A percentile compares a stretch with the other conserved stretches of the same genome.
Evolutionary conservation across 2,797 vertebrate species (phyloP).

Genomic region (Nasua narica): DNA sequence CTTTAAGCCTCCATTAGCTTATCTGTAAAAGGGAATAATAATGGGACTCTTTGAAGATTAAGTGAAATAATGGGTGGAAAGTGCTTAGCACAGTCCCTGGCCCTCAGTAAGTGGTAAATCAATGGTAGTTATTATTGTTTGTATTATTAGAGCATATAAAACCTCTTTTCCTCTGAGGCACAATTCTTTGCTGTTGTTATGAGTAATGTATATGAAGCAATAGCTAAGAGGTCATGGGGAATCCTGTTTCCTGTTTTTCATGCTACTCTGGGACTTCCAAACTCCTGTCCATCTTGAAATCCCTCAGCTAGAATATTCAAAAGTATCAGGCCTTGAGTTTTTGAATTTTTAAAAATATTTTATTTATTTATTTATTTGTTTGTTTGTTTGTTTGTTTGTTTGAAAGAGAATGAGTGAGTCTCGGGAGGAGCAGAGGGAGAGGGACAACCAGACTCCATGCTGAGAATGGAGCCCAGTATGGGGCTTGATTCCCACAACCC

Average conservation of each 20-base stretch:
- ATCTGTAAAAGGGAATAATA: neutral
- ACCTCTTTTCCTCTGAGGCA: neutral
- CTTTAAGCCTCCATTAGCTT: neutral
- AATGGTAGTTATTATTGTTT: neutral
- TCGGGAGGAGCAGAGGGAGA: neutral
- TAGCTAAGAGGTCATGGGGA: neutral
- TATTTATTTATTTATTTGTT: neutral
- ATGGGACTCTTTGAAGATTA: neutral
- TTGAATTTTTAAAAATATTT: neutral
- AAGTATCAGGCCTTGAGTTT: slow-evolving; percentile 7
- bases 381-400: too few species aligned
- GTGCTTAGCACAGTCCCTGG: neutral
- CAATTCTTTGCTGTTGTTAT: neutral
- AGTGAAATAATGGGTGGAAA: neutral
- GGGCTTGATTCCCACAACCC: neutral
- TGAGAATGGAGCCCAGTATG: neutral
- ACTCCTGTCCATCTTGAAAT: slow-evolving; percentile 47
- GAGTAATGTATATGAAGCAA: neutral
- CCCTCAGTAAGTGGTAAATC: neutral
- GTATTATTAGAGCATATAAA: neutral
- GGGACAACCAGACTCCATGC: neutral
- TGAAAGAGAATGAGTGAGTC: neutral
- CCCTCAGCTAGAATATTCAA: slow-evolving; percentile 34
- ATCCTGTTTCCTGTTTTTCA: slow-evolving; percentile 57
- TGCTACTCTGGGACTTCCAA: slow-evolving; percentile 42